phyloP scores from a whole-genome alignment of 1,140 invertebrate species.

The Drosophila guanche region DNA sequence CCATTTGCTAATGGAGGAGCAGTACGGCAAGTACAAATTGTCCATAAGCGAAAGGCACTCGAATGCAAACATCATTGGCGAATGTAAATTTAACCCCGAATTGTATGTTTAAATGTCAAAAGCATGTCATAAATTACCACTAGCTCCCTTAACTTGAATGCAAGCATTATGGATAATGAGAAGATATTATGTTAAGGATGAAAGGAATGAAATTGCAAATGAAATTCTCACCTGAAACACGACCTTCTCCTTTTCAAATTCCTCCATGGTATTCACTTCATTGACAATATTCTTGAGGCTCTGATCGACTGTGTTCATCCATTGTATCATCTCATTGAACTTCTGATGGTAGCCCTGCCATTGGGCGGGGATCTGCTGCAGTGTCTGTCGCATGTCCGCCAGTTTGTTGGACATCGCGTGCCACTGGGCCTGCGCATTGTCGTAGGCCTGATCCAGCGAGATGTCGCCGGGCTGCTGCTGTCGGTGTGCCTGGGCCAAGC shows the following conservation, averaged over 20 bases:
- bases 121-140: slow-evolving; percentile 84
- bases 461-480: slow-evolving; percentile 88
- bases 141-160: slow-evolving; percentile 85
- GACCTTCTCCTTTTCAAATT: slow-evolving; percentile 94
- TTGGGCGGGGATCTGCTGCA: slow-evolving; percentile 94
- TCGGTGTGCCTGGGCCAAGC: slow-evolving; percentile 87
- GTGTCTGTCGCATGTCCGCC: slow-evolving; percentile 89
- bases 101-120: slow-evolving; percentile 14
- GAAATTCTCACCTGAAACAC: slow-evolving; percentile 91
- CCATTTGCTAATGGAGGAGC: too few relatives aligned
- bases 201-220: background rate
- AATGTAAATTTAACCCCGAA: background rate
- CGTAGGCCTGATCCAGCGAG: slow-evolving; percentile 87
- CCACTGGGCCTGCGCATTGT: slow-evolving; percentile 90
- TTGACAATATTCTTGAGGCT: slow-evolving; percentile 92
- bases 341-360: slow-evolving; percentile 94
- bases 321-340: slow-evolving; percentile 92
- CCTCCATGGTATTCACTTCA: slow-evolving; percentile 92
- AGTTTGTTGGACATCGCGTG: slow-evolving; percentile 88
- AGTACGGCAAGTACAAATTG: too few relatives aligned
- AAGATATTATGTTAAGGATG: slow-evolving; percentile 22
- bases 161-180: slow-evolving; percentile 56
- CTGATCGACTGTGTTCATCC: slow-evolving; percentile 95
- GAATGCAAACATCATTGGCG: too few relatives aligned
- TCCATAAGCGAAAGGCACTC: too few relatives aligned